Percentiles rank a stretch among this genome's conserved stretches.
Evolutionary conservation across 2,888 invertebrate species (phyloP).

Genomic region (Lutraria lutraria): DNA sequence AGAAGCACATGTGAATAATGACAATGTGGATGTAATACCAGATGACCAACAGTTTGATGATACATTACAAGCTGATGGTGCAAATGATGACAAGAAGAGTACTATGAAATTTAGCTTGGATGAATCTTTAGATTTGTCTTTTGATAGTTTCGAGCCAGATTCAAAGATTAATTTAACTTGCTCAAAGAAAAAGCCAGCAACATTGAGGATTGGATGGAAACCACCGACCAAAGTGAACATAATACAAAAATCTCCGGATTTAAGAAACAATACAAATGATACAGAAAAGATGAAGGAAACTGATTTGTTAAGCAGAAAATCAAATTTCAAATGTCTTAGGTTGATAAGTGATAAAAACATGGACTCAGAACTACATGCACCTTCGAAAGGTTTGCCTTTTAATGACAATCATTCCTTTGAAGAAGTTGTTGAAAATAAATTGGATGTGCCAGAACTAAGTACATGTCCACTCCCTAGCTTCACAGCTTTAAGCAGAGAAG

Average conservation of each 20-base stretch:
- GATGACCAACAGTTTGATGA: not conserved
- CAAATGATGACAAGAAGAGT: not conserved
- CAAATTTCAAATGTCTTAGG: constrained; percentile 50
- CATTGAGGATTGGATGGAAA: constrained; percentile 53
- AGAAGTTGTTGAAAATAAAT: not conserved
- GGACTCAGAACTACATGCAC: not conserved
- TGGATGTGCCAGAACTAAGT: not conserved
- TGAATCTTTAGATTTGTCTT: constrained; percentile 61
- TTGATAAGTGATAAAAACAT: constrained; percentile 31
- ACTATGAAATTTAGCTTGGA: constrained; percentile 29
- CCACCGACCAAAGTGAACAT: constrained; percentile 37
- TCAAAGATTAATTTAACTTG: not conserved
- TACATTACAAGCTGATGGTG: no score
- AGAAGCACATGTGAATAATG: not conserved
- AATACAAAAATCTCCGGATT: not conserved
- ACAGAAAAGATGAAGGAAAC: not conserved
- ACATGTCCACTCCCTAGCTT: not conserved
- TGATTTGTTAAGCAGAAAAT: constrained; percentile 35
- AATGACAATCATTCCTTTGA: not conserved
- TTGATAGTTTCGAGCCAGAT: constrained; percentile 27
- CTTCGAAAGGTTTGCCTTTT: not conserved
- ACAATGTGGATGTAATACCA: not conserved
- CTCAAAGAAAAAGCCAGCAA: not conserved
- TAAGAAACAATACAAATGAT: not conserved
- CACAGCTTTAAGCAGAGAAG: not conserved